A percentile compares a stretch with the other conserved stretches of the same genome.
Evolutionary conservation across 2,113 vertebrate genomes (phyloP).

Genomic region (Aldabrachelys gigantea): DNA sequence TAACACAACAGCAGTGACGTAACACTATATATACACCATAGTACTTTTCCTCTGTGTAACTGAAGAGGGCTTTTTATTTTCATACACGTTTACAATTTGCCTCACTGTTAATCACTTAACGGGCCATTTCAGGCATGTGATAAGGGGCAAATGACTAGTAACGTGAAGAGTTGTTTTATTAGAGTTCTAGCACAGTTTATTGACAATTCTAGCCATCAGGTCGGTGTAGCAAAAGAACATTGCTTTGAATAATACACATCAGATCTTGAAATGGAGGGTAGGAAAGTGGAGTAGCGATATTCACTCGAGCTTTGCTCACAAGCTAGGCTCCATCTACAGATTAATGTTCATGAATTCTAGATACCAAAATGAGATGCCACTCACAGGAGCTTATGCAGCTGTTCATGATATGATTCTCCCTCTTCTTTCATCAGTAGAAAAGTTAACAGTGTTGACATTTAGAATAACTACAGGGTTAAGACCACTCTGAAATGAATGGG

Average conservation of each 20-base stretch:
- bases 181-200: background rate
- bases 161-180: background rate
- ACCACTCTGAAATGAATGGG: accelerated
- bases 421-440: background rate
- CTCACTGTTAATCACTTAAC: background rate
- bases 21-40: background rate
- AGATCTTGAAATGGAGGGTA: background rate
- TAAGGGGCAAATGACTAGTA: background rate
- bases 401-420: background rate
- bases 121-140: background rate
- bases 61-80: background rate
- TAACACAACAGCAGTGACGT: background rate
- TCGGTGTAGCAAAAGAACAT: background rate
- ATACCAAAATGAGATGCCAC: background rate
- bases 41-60: background rate
- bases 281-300: background rate
- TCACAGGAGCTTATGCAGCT: background rate
- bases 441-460: background rate
- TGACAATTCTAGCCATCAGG: background rate
- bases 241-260: background rate
- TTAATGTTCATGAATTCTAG: background rate
- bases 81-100: background rate
- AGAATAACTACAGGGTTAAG: background rate
- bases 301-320: background rate
- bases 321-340: background rate